Conservation (phyloP, 2,797 vertebrate genomes). For the Karalla daura region DNA sequence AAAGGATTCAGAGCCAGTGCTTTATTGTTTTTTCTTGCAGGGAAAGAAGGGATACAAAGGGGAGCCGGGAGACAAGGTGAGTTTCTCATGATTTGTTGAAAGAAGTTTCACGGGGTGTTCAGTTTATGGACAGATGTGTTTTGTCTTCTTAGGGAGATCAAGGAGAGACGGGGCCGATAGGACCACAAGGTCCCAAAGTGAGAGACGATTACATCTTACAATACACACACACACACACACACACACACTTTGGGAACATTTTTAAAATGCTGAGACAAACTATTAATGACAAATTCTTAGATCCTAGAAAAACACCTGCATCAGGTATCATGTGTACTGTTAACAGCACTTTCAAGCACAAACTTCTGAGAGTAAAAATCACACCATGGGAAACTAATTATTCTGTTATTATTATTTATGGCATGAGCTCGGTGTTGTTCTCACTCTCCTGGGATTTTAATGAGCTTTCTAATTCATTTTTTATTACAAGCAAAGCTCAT, state of each 20-base stretch:
- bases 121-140: not conserved
- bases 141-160: constrained; percentile 78
- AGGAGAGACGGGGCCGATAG: constrained; percentile 79
- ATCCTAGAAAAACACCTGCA: no score
- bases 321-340: no score
- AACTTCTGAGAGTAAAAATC: no score
- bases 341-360: no score
- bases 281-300: not conserved
- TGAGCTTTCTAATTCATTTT: constrained; percentile 20
- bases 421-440: not conserved
- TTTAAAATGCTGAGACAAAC: constrained; percentile 4
- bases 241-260: not conserved
- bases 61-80: constrained; percentile 87
- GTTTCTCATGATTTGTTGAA: constrained; percentile 40
- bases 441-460: constrained; percentile 40
- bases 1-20: constrained; percentile 40
- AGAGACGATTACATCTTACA: constrained; percentile 48
- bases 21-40: constrained; percentile 77
- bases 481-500: constrained; percentile 39
- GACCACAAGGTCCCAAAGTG: constrained; percentile 82
- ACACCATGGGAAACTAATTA: no score
- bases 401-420: no score
- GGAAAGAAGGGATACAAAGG: constrained; percentile 89
- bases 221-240: not conserved
- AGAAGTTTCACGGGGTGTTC: not conserved